phyloP scores from a whole-genome alignment of 2,113 vertebrate species.

The Theropithecus gelada region DNA sequence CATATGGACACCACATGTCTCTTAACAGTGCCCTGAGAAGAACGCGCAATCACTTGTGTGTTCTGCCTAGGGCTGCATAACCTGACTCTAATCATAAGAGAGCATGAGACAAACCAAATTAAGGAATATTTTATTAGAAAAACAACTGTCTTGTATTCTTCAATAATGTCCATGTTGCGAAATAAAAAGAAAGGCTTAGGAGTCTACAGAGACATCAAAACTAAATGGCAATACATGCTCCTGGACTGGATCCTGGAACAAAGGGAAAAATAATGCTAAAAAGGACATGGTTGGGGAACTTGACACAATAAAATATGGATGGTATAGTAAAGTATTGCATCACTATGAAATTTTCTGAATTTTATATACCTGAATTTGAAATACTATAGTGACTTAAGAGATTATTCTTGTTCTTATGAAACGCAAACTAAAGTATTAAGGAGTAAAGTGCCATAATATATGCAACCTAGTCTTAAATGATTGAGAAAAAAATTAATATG shows the following conservation, averaged over 20 bases:
- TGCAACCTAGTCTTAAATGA: neutral
- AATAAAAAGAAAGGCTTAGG: neutral
- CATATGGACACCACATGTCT: neutral
- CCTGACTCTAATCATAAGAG: neutral
- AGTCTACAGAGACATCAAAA: neutral
- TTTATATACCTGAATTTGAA: neutral
- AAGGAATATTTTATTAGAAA: conserved; percentile 1
- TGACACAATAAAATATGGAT: neutral
- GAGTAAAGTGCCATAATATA: neutral
- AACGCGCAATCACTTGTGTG: neutral
- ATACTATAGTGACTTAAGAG: neutral
- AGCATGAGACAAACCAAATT: neutral
- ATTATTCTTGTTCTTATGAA: neutral
- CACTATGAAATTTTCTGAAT: neutral
- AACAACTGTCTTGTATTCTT: neutral
- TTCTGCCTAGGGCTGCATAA: neutral
- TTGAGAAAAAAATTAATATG: neutral
- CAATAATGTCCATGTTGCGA: neutral
- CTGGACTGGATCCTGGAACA: neutral
- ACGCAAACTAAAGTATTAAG: neutral
- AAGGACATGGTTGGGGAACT: neutral
- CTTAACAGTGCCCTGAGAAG: neutral
- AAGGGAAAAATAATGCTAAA: neutral
- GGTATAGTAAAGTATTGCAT: neutral
- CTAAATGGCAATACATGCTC: neutral